Evolutionary conservation across 2,113 vertebrate genomes (phyloP), one percentile per base, ranked within the genome.

Genomic region (Gavia stellata): DNA sequence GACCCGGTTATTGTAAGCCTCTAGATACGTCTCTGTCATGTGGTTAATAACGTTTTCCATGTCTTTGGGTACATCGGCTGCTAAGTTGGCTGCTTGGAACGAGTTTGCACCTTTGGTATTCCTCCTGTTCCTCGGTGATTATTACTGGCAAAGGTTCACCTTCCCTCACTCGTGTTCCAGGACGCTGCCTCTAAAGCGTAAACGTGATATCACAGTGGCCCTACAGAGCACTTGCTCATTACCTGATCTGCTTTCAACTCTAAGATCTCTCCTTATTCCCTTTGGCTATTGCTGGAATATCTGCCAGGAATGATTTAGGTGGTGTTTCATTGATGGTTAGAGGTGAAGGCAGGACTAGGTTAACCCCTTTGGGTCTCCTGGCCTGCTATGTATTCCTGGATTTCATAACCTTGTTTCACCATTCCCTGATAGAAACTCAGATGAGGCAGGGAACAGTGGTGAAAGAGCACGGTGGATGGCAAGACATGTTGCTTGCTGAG

Each of bases 131-230:
- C 53, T 24, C 1, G 0, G 16, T 25, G 62, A 9, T 25, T 14
- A 0, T 28, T 40, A 2, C 17, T 62, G 17, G 40, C 28, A 9
- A 3, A 4, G 5, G 17, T 7, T 65, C 10, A 12, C 23, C 34
- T 14, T 29, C 52, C 68, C 14, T 26, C 10, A 34, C 52, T 34
- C 2, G 0, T 20, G 26, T 6, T 56, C 36, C 47, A 9, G 86
- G 3, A 1, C 1, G 0, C 52, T 25, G 31, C 17, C 45, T 23
- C 38, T 72, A 4, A 14, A 17, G 56, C 3, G 6, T 21, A 7
- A 34, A 4, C 0, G 2, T 0, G 0, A 1, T n/a, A 4, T 4
- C 14, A 1, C 56, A 16, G 50, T 25, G 81, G 15, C 62, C 15
- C 49, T 13, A 0, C 16, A 24, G 63, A 71, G 61, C 33, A 1